Conservation (phyloP, 2,888 invertebrate species). For the Hyposoter didymator region DNA sequence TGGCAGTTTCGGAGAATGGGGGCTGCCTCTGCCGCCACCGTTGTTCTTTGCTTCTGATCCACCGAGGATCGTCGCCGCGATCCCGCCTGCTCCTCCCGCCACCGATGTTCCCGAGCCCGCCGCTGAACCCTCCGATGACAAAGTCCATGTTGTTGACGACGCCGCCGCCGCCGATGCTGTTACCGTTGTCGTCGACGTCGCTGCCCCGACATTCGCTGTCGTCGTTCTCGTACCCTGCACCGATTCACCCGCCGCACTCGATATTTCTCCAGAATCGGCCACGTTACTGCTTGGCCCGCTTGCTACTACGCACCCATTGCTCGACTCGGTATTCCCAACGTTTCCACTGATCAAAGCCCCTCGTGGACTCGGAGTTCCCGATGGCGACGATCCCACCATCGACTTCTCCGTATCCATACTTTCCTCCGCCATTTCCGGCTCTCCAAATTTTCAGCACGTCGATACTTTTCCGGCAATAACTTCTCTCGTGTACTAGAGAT, state of each 20-base stretch:
- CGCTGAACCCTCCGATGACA: not conserved
- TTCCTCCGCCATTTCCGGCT: conserved; percentile 79
- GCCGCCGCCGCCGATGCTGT: not conserved
- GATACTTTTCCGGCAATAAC: not conserved
- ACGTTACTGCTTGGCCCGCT: not conserved
- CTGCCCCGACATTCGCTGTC: not conserved
- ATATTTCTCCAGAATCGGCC: not conserved
- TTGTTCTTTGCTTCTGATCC: conserved; percentile 42
- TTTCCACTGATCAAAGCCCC: not conserved
- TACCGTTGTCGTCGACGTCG: not conserved
- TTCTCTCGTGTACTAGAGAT: not conserved
- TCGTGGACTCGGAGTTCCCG: conserved; percentile 76
- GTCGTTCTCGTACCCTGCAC: not conserved
- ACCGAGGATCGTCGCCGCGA: not conserved
- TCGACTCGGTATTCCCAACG: conserved; percentile 5
- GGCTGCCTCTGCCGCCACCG: conserved; percentile 79
- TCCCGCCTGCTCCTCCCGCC: conserved; percentile 6
- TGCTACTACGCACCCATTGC: not conserved
- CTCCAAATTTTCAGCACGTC: not conserved
- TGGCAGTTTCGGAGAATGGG: conserved; percentile 84
- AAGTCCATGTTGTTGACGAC: conserved; percentile 8
- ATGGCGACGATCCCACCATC: conserved; percentile 79
- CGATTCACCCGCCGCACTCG: not conserved
- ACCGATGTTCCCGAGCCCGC: not conserved
- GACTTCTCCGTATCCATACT: conserved; percentile 78